These are phyloP conservation scores for Chymomyza procnemis DNA, from an alignment of 2,888 invertebrate genomes.

Conservation along the genomic window DNA sequence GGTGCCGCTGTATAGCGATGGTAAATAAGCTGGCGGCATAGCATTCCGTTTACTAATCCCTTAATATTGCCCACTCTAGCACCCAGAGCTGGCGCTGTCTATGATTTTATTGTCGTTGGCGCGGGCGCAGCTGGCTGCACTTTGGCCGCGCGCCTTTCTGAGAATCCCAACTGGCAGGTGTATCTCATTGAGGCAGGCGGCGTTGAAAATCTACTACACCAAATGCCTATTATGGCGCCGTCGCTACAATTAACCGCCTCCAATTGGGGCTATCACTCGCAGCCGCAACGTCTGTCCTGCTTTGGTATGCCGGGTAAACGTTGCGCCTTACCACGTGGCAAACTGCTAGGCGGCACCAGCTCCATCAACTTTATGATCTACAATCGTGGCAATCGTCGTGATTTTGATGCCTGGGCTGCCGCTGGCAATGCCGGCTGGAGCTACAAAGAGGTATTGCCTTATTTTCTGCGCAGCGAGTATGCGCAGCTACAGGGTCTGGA, in stretches of 20 bases:
- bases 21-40: conserved; percentile 37
- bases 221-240: conserved; percentile 73
- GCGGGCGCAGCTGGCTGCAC: conserved; percentile 88
- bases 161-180: conserved; percentile 79
- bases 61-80: background rate
- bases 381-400: conserved; percentile 85
- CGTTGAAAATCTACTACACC: conserved; percentile 76
- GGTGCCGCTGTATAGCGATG: conserved; percentile 62
- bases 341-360: conserved; percentile 81
- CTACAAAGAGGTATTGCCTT: conserved; percentile 81
- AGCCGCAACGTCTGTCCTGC: conserved; percentile 83
- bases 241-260: conserved; percentile 79
- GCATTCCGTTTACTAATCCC: background rate
- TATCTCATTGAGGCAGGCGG: conserved; percentile 80
- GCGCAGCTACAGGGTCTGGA: conserved; percentile 78
- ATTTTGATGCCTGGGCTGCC: conserved; percentile 85
- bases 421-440: conserved; percentile 88
- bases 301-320: conserved; percentile 77
- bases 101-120: conserved; percentile 91
- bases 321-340: conserved; percentile 81
- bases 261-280: conserved; percentile 86
- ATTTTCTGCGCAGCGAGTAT: conserved; percentile 82
- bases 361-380: conserved; percentile 85
- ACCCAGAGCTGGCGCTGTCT: conserved; percentile 76
- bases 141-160: conserved; percentile 78